phyloP scores from a whole-genome alignment of 2,888 invertebrate genomes.

The Oscheius sp. region DNA sequence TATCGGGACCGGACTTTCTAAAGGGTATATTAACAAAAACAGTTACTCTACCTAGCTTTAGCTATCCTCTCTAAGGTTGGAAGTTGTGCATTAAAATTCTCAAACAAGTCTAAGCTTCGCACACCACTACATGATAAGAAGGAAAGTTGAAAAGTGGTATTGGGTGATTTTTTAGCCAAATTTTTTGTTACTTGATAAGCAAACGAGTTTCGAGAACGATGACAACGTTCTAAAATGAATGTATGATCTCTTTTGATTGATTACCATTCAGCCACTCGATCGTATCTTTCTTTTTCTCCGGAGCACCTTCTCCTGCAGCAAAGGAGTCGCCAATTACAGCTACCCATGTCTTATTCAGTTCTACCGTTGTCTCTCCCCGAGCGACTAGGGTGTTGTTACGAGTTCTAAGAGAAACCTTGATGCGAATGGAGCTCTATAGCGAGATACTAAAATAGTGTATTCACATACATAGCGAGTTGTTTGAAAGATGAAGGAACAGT shows the following conservation, averaged over 20 bases:
- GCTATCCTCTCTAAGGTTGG: constrained; percentile 31
- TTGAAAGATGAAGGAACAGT: constrained; percentile 16
- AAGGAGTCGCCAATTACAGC: constrained; percentile 66
- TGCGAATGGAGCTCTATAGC: constrained; percentile 1
- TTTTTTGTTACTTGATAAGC: constrained; percentile 32
- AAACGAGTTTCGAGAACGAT: constrained; percentile 52
- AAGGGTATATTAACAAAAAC: not conserved
- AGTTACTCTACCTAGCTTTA: not conserved
- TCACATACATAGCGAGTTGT: constrained; percentile 3
- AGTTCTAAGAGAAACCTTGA: not conserved
- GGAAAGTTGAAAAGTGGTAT: constrained; percentile 46
- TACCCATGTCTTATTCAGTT: constrained; percentile 47
- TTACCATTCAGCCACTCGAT: constrained; percentile 41
- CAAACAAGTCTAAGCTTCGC: constrained; percentile 38
- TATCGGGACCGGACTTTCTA: constrained; percentile 52
- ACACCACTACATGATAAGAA: constrained; percentile 65
- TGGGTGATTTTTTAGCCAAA: not conserved
- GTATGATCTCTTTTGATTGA: not conserved
- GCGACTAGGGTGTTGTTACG: constrained; percentile 2
- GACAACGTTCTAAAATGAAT: constrained; percentile 49
- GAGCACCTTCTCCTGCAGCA: constrained; percentile 68
- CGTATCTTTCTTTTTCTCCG: constrained; percentile 36
- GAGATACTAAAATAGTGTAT: not conserved
- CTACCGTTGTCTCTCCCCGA: not conserved
- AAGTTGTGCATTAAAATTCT: constrained; percentile 29